Evolutionary conservation across 2,888 invertebrate genomes (phyloP).

Genomic region (Bembecia ichneumoniformis): DNA sequence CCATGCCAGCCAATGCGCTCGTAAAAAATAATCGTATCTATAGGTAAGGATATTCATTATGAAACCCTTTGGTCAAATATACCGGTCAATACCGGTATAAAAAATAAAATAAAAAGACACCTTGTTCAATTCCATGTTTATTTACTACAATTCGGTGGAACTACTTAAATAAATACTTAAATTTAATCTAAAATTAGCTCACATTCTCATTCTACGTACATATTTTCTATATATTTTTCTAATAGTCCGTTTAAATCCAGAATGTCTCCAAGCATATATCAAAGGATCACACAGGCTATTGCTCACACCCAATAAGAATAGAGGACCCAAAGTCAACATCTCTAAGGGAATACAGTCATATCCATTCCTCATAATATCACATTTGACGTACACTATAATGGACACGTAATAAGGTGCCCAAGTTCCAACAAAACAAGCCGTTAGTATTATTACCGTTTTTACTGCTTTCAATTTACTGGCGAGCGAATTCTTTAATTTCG

Average conservation of each 20-base stretch:
- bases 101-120: too few relatives aligned
- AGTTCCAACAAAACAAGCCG: slow-evolving; percentile 68
- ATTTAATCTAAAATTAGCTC: neutral
- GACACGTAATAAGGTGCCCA: slow-evolving; percentile 74
- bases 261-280: slow-evolving; percentile 77
- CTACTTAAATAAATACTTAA: neutral
- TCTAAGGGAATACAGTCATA: slow-evolving; percentile 58
- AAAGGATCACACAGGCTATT: slow-evolving; percentile 74
- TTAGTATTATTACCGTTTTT: slow-evolving; percentile 71
- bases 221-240: slow-evolving; percentile 41
- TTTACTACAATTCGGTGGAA: too few relatives aligned
- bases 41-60: too few relatives aligned
- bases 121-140: too few relatives aligned
- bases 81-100: too few relatives aligned
- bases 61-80: too few relatives aligned
- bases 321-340: slow-evolving; percentile 67
- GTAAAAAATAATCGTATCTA: too few relatives aligned
- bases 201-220: slow-evolving; percentile 16
- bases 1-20: too few relatives aligned
- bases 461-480: slow-evolving; percentile 72
- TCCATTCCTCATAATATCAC: slow-evolving; percentile 45
- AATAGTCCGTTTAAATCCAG: slow-evolving; percentile 66
- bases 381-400: slow-evolving; percentile 61
- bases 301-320: slow-evolving; percentile 68
- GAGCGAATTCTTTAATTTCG: slow-evolving; percentile 18